Evolutionary conservation across 2,797 vertebrate species (phyloP), one percentile per base, ranked within the genome.

Genomic region (Halcyon chelicuti): DNA sequence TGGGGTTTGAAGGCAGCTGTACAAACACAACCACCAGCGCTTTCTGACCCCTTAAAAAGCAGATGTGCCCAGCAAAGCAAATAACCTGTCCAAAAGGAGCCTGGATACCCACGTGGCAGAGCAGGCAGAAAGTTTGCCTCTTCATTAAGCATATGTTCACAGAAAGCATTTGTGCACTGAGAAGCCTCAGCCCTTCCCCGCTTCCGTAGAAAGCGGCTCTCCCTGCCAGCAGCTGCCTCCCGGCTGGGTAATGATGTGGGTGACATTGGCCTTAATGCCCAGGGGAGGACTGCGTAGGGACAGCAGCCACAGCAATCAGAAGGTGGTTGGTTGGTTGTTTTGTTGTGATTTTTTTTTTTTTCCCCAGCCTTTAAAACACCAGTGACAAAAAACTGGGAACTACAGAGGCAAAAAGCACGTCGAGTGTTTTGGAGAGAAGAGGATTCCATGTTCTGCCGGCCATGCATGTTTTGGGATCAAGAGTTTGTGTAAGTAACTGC

Each of bases 391-490:
- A 84, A 3, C 17, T 19, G 14, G 40, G 42, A 94, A 55, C 28
- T 54, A 44, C 3, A 1, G 42, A 62, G 26, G 9, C 12, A 51
- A 37, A 78, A 92, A 77, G 33, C 1, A 0, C 0, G 1, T 49
- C 0, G 0, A 63, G 22, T 1, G 0, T 22, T 72, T 23, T 23
- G 72, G 68, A 58, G 35, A 74, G 42, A 23, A 71, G 61, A 88
- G 44, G 52, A 77, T 39, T 9, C 12, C 14, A 0, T 1, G 4
- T 31, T 60, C 68, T 46, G 49, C 57, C 73, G 2, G 2, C 37
- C 75, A 57, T 0, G 2, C 14, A 6, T 8, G 55, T 75, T 84
- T 35, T 15, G 35, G 73, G 21, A 29, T 17, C 0, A 0, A 0
- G 47, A 19, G 31, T 46, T n/a, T 39, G 44, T 26, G 61, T 28